Conservation (phyloP, 2,888 invertebrate genomes). For the Pterostichus niger region DNA sequence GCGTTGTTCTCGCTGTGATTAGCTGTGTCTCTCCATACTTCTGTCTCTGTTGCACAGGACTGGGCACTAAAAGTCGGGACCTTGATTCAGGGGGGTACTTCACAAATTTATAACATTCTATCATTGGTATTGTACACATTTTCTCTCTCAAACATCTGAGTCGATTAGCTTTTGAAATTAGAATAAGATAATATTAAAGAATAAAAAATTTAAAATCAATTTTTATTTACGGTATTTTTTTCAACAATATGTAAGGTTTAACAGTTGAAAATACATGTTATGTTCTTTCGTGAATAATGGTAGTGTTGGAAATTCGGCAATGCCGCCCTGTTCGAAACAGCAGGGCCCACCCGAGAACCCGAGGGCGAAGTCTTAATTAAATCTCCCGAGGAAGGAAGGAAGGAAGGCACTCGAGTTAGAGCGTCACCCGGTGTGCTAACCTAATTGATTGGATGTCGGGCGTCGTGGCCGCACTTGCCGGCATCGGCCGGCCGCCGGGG, state of each 20-base stretch:
- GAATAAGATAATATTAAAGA: too few relatives aligned
- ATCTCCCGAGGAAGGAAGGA: conserved; percentile 71
- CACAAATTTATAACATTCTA: conserved; percentile 71
- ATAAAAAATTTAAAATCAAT: too few relatives aligned
- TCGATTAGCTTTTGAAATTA: too few relatives aligned
- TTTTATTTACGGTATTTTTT: too few relatives aligned
- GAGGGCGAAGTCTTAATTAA: conserved; percentile 74
- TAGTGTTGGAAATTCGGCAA: conserved; percentile 68
- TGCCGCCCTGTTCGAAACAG: conserved; percentile 68
- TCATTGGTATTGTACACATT: background rate
- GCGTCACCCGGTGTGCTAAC: conserved; percentile 32
- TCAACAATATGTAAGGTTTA: too few relatives aligned
- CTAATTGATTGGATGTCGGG: conserved; percentile 55
- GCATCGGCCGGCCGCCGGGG: conserved; percentile 12
- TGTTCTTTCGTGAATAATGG: too few relatives aligned
- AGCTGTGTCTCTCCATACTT: conserved; percentile 1
- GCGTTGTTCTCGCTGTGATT: background rate
- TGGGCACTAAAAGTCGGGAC: conserved; percentile 66
- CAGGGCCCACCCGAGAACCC: too few relatives aligned
- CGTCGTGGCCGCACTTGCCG: conserved; percentile 66
- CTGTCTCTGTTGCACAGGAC: background rate
- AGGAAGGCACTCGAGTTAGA: conserved; percentile 54
- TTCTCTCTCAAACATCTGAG: too few relatives aligned
- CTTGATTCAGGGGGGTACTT: conserved; percentile 74
- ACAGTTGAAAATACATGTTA: too few relatives aligned